A percentile compares a stretch with the other conserved stretches of the same genome.
These are phyloP conservation scores for Eupithecia pulchellata DNA, from an alignment of 2,888 invertebrate genomes.

Conservation along the genomic window DNA sequence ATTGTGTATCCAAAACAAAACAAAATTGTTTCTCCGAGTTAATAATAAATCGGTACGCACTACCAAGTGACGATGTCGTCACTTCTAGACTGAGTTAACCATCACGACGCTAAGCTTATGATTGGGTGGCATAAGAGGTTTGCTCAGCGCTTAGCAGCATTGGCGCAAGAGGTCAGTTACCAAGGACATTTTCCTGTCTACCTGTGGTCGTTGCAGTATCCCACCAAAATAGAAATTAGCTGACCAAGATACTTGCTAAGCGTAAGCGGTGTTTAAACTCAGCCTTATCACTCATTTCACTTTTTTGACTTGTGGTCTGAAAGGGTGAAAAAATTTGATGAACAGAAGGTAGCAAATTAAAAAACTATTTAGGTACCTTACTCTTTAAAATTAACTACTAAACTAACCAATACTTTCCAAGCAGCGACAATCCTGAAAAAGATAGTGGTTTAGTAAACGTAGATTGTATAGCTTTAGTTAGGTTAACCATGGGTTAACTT, in stretches of 20 bases:
- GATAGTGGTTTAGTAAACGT: neutral
- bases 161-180: neutral
- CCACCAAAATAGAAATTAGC: neutral
- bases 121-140: neutral
- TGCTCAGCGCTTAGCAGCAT: neutral
- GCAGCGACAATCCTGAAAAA: conserved; percentile 68
- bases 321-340: neutral
- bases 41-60: neutral
- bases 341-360: neutral
- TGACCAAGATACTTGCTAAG: neutral
- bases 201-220: neutral
- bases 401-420: conserved; percentile 50
- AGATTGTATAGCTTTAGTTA: too few relatives aligned
- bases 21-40: neutral
- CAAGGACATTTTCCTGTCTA: neutral
- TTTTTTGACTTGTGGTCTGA: neutral
- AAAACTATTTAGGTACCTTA: too few relatives aligned
- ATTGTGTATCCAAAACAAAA: neutral
- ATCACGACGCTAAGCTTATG: neutral
- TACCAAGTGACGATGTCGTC: neutral
- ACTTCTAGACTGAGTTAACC: neutral
- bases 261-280: neutral
- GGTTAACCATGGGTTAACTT: too few relatives aligned
- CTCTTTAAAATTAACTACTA: neutral
- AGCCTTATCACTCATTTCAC: neutral